These are phyloP conservation scores for Phalacrocorax pelagicus DNA, from an alignment of 2,113 vertebrate genomes.

Conservation along the genomic window DNA sequence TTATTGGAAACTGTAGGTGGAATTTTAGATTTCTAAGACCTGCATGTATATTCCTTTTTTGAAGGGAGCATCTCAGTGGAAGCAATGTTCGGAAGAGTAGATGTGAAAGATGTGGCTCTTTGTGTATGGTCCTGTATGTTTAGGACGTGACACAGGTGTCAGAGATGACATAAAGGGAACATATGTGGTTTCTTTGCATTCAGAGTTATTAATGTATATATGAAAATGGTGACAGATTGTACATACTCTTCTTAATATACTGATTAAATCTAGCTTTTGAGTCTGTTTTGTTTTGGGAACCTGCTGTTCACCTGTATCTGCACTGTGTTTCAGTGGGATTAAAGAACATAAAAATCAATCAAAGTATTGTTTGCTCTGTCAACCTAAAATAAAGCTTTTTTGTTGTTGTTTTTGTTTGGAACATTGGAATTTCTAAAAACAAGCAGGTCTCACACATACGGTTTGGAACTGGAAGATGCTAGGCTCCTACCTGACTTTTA, in stretches of 20 bases:
- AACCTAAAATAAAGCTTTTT: not conserved
- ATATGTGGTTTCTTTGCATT: not conserved
- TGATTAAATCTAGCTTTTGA: not conserved
- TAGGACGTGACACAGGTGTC: not conserved
- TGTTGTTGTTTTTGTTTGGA: not conserved
- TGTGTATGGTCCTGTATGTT: not conserved
- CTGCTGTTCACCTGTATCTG: not conserved
- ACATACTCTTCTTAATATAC: not conserved
- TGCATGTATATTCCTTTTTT: not conserved
- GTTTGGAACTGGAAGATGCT: not conserved
- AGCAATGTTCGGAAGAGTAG: not conserved
- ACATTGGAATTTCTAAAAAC: not conserved
- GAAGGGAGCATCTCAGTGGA: not conserved
- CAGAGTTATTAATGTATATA: not conserved
- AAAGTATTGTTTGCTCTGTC: not conserved
- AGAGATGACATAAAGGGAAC: not conserved
- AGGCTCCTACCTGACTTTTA: not conserved
- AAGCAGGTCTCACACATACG: not conserved
- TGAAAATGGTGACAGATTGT: not conserved
- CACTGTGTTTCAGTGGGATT: not conserved
- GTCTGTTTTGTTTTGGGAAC: not conserved
- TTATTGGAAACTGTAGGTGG: not conserved
- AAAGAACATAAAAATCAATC: not conserved
- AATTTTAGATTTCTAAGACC: not conserved
- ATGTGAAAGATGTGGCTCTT: not conserved